Base-by-base conservation (phyloP, 2,888 invertebrate species). In the Chymomyza amoena region DNA sequence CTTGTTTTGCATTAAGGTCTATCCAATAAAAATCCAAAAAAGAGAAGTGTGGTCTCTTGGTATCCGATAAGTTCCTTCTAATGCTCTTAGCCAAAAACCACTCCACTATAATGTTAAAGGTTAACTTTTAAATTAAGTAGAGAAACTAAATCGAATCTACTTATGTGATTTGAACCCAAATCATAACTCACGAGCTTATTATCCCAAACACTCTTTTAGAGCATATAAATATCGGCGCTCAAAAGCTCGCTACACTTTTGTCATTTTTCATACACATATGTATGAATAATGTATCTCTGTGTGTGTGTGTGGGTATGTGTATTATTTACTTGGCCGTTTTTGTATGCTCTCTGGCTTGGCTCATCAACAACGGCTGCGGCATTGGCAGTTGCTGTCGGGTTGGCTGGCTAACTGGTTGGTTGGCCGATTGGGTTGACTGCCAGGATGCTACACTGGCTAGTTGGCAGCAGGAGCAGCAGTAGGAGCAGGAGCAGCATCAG, bases 401-500 rank as follows among this genome's bases (percentile, higher is more conserved):
- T 45, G 39, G 39, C 39, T 13, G 6, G 13, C 39, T 45, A 13
- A 13, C 13, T 10, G 39, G 39, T 45, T 45, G 39, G 39, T 45
- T 45, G 39, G 39, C 13, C 13, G 39, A 13, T 45, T 45, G 10
- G 39, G 39, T 45, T 45, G 13, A 7, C 13, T 51, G 32, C 18
- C 56, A 54, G 28, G 25, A 25, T 25, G 16, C 57, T 15, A n/a
- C 16, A 52, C 57, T 32, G 32, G 32, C 32, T 32, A 32, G 32
- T 32, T 32, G 32, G 32, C 32, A 61, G 54, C 63, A 61, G 15
- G 61, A 20, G 16, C 20, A 52, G 32, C 54, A 57, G 64, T 70
- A 77, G 68, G 25, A 25, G 3, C 25, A 2, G 20, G 20, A 61
- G 52, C 59, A 61, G 15, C 61, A 20, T 15, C 20, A 52, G 45